Conservation (phyloP, 2,797 vertebrate genomes). For the Sciurus carolinensis region DNA sequence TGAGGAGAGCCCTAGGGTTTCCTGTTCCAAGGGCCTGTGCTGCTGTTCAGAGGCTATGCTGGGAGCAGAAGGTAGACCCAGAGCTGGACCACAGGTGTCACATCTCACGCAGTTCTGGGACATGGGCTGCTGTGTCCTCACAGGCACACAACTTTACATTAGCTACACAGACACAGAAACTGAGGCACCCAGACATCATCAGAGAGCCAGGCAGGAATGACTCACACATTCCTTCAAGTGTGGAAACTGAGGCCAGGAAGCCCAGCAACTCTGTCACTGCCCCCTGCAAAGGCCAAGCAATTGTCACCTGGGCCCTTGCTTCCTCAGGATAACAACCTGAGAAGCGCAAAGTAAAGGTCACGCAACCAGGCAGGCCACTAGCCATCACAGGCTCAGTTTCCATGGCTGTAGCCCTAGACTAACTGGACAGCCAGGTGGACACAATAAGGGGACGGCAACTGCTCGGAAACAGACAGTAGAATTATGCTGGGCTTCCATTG, state of each 20-base stretch:
- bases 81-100: background rate
- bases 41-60: background rate
- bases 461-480: background rate
- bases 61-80: background rate
- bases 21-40: too few species aligned
- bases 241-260: constrained; percentile 27
- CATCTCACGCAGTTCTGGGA: background rate
- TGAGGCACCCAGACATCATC: background rate
- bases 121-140: background rate
- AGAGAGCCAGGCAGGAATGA: background rate
- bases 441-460: background rate
- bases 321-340: background rate
- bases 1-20: background rate
- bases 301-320: background rate
- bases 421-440: too few species aligned
- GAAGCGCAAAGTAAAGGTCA: background rate
- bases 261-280: background rate
- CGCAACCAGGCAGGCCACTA: background rate
- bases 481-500: background rate
- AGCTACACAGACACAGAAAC: background rate
- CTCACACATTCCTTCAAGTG: background rate
- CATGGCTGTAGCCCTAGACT: background rate
- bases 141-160: background rate
- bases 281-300: background rate
- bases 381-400: background rate